phyloP scores from a whole-genome alignment of 2,113 vertebrate genomes.

The Hemichromis elongatus region DNA sequence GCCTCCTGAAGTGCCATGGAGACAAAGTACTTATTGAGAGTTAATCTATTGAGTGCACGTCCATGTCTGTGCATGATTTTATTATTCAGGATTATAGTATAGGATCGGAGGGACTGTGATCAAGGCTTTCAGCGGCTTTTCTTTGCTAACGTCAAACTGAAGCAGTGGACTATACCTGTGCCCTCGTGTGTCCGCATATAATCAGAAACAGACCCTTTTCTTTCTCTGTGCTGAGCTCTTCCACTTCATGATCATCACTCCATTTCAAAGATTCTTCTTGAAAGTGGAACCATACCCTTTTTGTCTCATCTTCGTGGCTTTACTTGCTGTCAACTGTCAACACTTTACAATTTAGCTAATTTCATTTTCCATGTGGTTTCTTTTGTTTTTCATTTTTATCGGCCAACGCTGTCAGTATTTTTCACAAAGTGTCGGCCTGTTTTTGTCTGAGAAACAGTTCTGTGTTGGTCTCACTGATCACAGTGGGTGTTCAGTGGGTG shows the following conservation, averaged over 20 bases:
- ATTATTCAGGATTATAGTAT: not conserved
- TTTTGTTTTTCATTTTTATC: conserved; percentile 28
- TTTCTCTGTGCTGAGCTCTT: not conserved
- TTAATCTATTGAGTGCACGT: conserved; percentile 3
- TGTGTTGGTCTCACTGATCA: conserved; percentile 31
- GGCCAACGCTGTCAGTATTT: not conserved
- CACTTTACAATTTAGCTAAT: conserved; percentile 4
- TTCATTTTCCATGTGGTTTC: conserved; percentile 4
- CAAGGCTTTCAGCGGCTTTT: not conserved
- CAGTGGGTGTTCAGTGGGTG: conserved; percentile 63
- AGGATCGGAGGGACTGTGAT: conserved; percentile 4
- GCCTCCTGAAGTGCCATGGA: not conserved
- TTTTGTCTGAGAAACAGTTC: conserved; percentile 9
- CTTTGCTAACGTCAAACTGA: not conserved
- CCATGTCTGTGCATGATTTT: not conserved
- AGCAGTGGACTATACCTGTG: conserved; percentile 1
- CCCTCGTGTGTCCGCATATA: not conserved
- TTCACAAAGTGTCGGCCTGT: not conserved
- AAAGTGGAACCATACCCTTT: conserved; percentile 16
- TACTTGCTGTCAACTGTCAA: not conserved
- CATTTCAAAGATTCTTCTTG: not conserved
- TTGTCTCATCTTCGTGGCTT: conserved; percentile 4
- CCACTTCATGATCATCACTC: not conserved
- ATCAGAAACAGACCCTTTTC: conserved; percentile 19
- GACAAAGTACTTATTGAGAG: not conserved